Percentiles rank a stretch among this genome's conserved stretches.
Evolutionary conservation across 2,888 invertebrate genomes (phyloP).

Genomic region (Acrobasis repandana): DNA sequence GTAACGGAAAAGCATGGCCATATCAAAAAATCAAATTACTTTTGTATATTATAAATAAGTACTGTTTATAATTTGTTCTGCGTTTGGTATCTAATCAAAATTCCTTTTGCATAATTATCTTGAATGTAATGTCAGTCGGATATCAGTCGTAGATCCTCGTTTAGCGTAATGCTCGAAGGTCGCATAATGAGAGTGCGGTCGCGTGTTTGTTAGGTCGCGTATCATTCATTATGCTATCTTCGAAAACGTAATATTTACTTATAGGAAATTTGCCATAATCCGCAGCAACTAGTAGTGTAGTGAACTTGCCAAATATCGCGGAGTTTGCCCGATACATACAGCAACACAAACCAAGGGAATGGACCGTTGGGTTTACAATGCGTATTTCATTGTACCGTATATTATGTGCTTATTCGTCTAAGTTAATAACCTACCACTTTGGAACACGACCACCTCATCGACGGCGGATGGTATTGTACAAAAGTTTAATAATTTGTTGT

Average conservation of each 20-base stretch:
- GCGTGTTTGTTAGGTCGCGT: neutral
- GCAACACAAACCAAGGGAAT: constrained; percentile 30
- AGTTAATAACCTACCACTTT: constrained; percentile 58
- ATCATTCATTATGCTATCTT: constrained; percentile 2
- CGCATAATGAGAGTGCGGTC: constrained; percentile 5
- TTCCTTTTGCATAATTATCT: constrained; percentile 31
- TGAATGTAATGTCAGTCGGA: constrained; percentile 3
- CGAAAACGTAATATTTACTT: constrained; percentile 15
- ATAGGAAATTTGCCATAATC: constrained; percentile 30
- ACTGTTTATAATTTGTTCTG: constrained; percentile 45
- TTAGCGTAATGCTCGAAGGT: constrained; percentile 14
- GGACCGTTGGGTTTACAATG: constrained; percentile 44
- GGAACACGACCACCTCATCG: constrained; percentile 55
- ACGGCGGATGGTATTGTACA: constrained; percentile 67
- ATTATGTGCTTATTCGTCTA: constrained; percentile 64
- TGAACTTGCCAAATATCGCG: constrained; percentile 35
- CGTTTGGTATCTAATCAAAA: constrained; percentile 49
- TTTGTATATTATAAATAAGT: constrained; percentile 63
- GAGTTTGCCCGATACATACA: constrained; percentile 31
- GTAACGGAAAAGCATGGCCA: constrained; percentile 76
- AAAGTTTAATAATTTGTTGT: constrained; percentile 79
- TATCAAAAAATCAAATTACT: constrained; percentile 74
- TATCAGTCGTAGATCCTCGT: neutral
- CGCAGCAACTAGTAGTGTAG: constrained; percentile 27
- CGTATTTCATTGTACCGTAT: constrained; percentile 76